A percentile compares a stretch with the other conserved stretches of the same genome.
Evolutionary conservation across 2,888 invertebrate species (phyloP).

Genomic region (Notodonta dromedarius): DNA sequence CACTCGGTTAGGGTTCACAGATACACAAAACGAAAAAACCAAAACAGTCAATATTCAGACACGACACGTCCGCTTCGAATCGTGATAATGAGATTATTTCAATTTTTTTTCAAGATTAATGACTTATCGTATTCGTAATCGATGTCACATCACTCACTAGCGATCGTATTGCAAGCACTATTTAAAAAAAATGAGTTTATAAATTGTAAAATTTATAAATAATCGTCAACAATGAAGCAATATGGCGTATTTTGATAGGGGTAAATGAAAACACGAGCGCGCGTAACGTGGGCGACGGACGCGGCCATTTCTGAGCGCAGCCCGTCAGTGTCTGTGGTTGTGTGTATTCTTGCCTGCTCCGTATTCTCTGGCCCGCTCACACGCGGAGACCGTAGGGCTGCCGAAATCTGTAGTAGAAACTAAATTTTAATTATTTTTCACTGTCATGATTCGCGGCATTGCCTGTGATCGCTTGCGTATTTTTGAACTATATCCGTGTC

Average conservation of each 20-base stretch:
- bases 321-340: constrained; percentile 45
- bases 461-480: too few species aligned
- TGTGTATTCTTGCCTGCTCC: constrained; percentile 50
- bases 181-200: constrained; percentile 10
- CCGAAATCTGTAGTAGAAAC: constrained; percentile 4
- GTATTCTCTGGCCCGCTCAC: constrained; percentile 76
- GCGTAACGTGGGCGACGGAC: constrained; percentile 48
- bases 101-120: not conserved
- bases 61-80: constrained; percentile 34
- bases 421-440: too few species aligned
- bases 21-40: constrained; percentile 8
- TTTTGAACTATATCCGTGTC: too few species aligned
- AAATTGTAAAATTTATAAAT: constrained; percentile 33
- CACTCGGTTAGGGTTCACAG: constrained; percentile 22
- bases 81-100: constrained; percentile 29
- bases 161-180: constrained; percentile 14
- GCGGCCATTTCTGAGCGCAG: constrained; percentile 67
- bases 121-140: not conserved
- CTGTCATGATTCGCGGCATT: too few species aligned
- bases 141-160: not conserved
- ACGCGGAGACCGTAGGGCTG: constrained; percentile 67
- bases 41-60: not conserved
- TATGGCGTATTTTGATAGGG: constrained; percentile 76
- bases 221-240: constrained; percentile 67
- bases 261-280: constrained; percentile 71